Evolutionary conservation across 2,113 vertebrate species (phyloP), one percentile per base, ranked within the genome.

Genomic region (Leucosticte australis): DNA sequence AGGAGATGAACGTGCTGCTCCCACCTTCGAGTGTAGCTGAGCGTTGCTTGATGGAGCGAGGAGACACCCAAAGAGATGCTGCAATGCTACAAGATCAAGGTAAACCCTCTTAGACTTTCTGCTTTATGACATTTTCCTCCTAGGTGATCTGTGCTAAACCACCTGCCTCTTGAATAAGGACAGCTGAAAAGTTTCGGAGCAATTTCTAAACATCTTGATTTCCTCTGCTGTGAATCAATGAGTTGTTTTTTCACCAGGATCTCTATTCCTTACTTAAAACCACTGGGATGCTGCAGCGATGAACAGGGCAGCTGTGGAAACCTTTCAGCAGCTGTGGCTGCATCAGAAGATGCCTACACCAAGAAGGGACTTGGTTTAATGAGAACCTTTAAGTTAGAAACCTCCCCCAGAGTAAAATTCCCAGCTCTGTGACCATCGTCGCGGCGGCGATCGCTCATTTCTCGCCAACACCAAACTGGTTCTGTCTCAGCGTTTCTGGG

Each of bases 371-470:
- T n/a, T 28, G 52, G 8, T 75, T 87, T 71, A 33, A 41, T 0
- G 2, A 41, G 16, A 53, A 71, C 26, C 41, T 57, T 35, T 57
- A 71, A 75, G 56, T 35, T 12, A 80, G 71, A 84, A 95, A 62
- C 23, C 64, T 87, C 35, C 18, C 47, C 23, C 19, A 71, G 56
- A 67, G 44, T 53, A 60, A 19, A 71, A 92, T 78, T 68, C 86
- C 49, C 19, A 1, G 12, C 49, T 31, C 8, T 9, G 24, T 20
- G 28, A n/a, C 76, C 55, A 21, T 13, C 6, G 2, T 1, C 12
- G 50, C 0, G 0, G 35, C 0, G 0, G 13, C 0, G 0, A 56
- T 44, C 9, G 2, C 0, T 0, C 19, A 0, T 76, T 90, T 73
- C 62, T 73, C 1, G 0, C 35, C 4, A 2, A 2, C 44, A 52